Conservation (phyloP, 2,113 vertebrate species). For the Origma solitaria region DNA sequence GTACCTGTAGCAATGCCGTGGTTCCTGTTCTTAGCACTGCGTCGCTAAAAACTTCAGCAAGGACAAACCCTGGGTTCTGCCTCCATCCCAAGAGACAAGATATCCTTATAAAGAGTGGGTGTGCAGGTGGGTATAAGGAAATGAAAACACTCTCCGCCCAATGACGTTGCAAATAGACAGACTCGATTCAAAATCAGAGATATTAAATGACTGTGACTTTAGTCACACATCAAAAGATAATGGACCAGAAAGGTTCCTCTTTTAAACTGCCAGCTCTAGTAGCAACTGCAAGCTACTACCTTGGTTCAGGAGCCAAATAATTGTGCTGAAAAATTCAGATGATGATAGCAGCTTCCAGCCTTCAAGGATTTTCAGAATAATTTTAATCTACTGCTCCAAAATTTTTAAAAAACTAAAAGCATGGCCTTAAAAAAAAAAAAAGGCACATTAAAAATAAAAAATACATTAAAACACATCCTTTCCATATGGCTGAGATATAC, state of each 20-base stretch:
- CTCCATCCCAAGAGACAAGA: neutral
- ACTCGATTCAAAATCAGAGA: neutral
- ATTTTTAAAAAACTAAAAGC: neutral
- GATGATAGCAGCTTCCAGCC: neutral
- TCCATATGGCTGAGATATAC: neutral
- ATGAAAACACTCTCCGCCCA: neutral
- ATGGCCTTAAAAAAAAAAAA: neutral
- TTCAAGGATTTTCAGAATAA: neutral
- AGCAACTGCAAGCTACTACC: too few species aligned
- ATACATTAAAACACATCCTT: neutral
- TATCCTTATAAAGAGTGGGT: neutral
- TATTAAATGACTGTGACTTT: neutral
- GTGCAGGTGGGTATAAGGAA: neutral
- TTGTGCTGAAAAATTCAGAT: neutral
- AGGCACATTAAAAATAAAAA: neutral
- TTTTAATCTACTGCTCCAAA: neutral
- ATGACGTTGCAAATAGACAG: neutral
- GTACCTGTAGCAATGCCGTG: accelerated
- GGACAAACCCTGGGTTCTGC: neutral
- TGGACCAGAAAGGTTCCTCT: neutral
- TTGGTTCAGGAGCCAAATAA: neutral
- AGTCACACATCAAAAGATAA: neutral
- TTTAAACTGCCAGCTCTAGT: neutral
- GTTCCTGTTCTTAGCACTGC: neutral
- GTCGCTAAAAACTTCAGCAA: neutral